phyloP scores from a whole-genome alignment of 2,113 vertebrate genomes.

The Macrotus californicus region DNA sequence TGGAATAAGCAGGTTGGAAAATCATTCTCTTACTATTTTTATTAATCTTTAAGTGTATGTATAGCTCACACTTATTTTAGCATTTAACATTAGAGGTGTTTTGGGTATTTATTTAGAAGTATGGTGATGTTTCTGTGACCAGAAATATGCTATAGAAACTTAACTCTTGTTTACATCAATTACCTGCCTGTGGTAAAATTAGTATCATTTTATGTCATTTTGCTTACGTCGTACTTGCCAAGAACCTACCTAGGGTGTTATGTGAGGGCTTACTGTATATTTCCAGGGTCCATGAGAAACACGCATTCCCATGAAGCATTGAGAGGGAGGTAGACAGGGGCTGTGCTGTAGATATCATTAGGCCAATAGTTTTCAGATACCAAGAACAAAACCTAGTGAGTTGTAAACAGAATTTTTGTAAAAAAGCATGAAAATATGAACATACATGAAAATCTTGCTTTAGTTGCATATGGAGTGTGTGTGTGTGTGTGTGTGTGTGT shows the following conservation, averaged over 20 bases:
- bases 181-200: background rate
- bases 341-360: background rate
- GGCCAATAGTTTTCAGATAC: background rate
- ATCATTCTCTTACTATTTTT: background rate
- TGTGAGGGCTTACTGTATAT: background rate
- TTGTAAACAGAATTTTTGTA: background rate
- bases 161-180: background rate
- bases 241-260: background rate
- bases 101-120: background rate
- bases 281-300: background rate
- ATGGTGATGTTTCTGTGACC: background rate
- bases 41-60: background rate
- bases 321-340: background rate
- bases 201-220: background rate
- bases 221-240: background rate
- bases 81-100: background rate
- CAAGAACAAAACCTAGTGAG: background rate
- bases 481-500: background rate
- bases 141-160: too few species aligned
- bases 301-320: background rate
- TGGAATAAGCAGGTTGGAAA: background rate
- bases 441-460: slow-evolving; percentile 3
- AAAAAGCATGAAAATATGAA: background rate
- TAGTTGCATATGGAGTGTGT: background rate
- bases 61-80: background rate